These are phyloP conservation scores for Dynastes tityus DNA, from an alignment of 2,888 invertebrate genomes.

Conservation along the genomic window DNA sequence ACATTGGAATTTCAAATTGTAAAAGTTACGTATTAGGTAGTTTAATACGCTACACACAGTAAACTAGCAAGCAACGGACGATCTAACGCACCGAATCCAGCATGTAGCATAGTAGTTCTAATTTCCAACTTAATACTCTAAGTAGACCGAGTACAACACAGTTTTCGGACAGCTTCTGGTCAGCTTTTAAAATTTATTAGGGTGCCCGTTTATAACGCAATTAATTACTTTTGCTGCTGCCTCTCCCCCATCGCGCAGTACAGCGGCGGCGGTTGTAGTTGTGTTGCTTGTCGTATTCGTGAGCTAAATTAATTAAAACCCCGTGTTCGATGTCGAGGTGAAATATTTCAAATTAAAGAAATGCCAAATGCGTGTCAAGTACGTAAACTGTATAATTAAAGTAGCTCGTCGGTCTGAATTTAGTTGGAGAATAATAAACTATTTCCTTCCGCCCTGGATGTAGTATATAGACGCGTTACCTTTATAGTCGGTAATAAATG, in stretches of 20 bases:
- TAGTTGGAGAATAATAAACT: slow-evolving; percentile 26
- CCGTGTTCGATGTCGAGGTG: slow-evolving; percentile 39
- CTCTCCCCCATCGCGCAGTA: not conserved
- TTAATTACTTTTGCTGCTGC: slow-evolving; percentile 35
- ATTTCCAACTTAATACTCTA: slow-evolving; percentile 37
- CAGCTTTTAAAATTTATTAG: slow-evolving; percentile 49
- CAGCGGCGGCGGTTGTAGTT: not conserved
- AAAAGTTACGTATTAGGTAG: slow-evolving; percentile 34
- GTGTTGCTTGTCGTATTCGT: slow-evolving; percentile 38
- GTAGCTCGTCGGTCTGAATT: slow-evolving; percentile 13
- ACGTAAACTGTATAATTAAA: slow-evolving; percentile 37
- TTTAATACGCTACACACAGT: slow-evolving; percentile 19
- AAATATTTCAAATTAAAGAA: slow-evolving; percentile 49
- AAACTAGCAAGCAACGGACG: not conserved
- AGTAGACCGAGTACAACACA: slow-evolving; percentile 19
- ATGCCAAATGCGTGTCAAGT: slow-evolving; percentile 44
- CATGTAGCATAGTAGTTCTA: slow-evolving; percentile 16
- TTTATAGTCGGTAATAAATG: slow-evolving; percentile 14
- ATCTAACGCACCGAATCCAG: not conserved
- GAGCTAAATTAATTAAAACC: slow-evolving; percentile 51
- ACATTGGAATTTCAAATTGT: slow-evolving; percentile 46
- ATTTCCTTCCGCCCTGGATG: slow-evolving; percentile 22
- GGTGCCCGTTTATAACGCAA: slow-evolving; percentile 47
- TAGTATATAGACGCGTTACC: not conserved
- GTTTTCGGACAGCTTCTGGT: slow-evolving; percentile 41